Evolutionary conservation across 2,797 vertebrate genomes (phyloP).

Genomic region (Apogon hyalosoma): DNA sequence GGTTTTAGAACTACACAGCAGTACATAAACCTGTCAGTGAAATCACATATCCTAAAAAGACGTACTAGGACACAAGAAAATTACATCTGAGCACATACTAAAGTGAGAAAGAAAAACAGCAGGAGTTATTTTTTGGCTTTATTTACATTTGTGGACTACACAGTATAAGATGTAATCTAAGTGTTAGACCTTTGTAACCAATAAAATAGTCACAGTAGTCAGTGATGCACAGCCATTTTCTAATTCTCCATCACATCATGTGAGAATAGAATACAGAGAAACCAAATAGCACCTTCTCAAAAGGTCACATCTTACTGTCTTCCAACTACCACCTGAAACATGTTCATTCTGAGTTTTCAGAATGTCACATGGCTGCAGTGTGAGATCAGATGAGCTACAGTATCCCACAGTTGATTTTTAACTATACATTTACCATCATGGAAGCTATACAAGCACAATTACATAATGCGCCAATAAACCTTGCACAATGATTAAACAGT

Average conservation of each 20-base stretch:
- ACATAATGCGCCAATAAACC: conserved; percentile 24
- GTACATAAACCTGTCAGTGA: neutral
- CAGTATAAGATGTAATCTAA: neutral
- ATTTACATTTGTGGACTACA: no score
- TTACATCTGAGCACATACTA: neutral
- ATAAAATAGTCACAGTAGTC: neutral
- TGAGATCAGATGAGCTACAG: neutral
- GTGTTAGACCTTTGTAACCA: neutral
- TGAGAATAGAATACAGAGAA: no score
- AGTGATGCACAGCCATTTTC: conserved; percentile 16
- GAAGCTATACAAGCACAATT: conserved; percentile 4
- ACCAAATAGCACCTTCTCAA: neutral
- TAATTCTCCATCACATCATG: conserved; percentile 17
- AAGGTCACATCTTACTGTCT: neutral
- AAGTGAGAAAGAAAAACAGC: neutral
- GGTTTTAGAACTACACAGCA: neutral
- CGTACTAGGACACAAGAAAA: no score
- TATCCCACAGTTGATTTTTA: neutral
- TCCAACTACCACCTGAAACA: no score
- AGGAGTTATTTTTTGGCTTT: neutral
- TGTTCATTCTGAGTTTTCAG: neutral
- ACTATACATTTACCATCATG: neutral
- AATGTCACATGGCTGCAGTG: neutral
- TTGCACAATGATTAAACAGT: conserved; percentile 27
- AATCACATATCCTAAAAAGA: neutral